Evolutionary conservation across 2,888 invertebrate species (phyloP).

Genomic region (Xestia sexstrigata): DNA sequence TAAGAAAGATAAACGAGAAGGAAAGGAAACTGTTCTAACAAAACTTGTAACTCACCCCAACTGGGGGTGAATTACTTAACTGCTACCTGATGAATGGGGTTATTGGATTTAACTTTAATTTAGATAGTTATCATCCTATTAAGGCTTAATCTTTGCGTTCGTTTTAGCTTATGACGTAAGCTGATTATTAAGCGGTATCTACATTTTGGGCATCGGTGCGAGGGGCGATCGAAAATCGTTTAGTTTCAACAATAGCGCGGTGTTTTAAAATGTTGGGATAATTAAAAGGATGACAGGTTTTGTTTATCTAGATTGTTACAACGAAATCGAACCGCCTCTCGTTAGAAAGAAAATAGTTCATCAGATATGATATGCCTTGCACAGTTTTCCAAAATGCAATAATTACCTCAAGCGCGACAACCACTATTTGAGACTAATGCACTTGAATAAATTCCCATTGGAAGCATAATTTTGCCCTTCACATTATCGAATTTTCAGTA

Average conservation of each 20-base stretch:
- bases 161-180: slow-evolving; percentile 58
- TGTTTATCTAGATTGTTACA: background rate
- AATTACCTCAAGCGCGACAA: background rate
- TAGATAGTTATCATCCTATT: slow-evolving; percentile 69
- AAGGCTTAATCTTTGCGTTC: slow-evolving; percentile 60
- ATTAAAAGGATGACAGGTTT: slow-evolving; percentile 9
- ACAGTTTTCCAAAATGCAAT: background rate
- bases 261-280: slow-evolving; percentile 32
- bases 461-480: background rate
- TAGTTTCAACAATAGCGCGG: slow-evolving; percentile 15
- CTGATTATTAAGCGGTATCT: slow-evolving; percentile 48
- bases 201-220: slow-evolving; percentile 38
- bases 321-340: background rate
- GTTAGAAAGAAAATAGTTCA: background rate
- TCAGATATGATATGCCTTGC: background rate
- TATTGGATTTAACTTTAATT: slow-evolving; percentile 74
- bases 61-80: slow-evolving; percentile 77
- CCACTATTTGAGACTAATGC: background rate
- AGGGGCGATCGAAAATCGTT: slow-evolving; percentile 44
- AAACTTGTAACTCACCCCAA: slow-evolving; percentile 82
- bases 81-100: slow-evolving; percentile 71
- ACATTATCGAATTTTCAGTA: background rate
- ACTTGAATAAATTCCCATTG: background rate
- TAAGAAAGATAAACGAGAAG: slow-evolving; percentile 90
- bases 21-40: slow-evolving; percentile 85